A percentile compares a stretch with the other conserved stretches of the same genome.
These are phyloP conservation scores for Karalla daura DNA, from an alignment of 2,797 vertebrate species.

Conservation along the genomic window DNA sequence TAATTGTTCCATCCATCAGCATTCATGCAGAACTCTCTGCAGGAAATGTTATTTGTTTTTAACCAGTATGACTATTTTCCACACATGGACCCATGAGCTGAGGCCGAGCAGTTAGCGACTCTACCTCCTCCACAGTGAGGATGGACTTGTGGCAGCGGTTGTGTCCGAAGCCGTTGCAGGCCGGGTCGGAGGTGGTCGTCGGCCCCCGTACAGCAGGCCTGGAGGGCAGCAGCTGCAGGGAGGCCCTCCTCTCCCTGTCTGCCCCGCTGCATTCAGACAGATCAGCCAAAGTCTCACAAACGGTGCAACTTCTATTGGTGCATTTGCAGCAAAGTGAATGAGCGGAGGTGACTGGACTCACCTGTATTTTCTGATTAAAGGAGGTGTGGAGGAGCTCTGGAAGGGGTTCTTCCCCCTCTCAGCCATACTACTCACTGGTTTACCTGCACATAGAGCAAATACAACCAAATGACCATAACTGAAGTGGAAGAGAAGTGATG, in stretches of 20 bases:
- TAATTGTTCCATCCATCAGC: too few relatives aligned
- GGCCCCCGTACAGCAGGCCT: slow-evolving; percentile 61
- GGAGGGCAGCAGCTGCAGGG: slow-evolving; percentile 79
- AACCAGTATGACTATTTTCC: not conserved
- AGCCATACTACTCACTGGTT: slow-evolving; percentile 66
- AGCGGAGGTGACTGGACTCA: slow-evolving; percentile 33
- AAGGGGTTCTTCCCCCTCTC: slow-evolving; percentile 71
- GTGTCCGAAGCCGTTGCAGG: slow-evolving; percentile 54
- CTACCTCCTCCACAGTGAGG: slow-evolving; percentile 86
- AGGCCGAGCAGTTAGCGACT: not conserved
- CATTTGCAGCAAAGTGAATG: not conserved
- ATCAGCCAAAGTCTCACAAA: slow-evolving; percentile 9
- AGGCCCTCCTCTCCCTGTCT: slow-evolving; percentile 72
- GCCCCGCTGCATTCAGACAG: slow-evolving; percentile 58
- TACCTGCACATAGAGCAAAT: slow-evolving; percentile 67
- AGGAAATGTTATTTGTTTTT: too few relatives aligned
- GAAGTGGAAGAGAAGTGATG: not conserved
- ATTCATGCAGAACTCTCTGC: too few relatives aligned
- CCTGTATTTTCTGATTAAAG: slow-evolving; percentile 81
- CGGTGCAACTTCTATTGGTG: not conserved
- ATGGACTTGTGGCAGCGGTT: slow-evolving; percentile 78
- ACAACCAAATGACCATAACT: not conserved
- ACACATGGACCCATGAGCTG: not conserved
- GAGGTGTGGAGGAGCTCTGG: slow-evolving; percentile 68
- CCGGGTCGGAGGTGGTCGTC: slow-evolving; percentile 44